Conservation (phyloP, 2,113 vertebrate genomes). For the Nothobranchius kuhntae region DNA sequence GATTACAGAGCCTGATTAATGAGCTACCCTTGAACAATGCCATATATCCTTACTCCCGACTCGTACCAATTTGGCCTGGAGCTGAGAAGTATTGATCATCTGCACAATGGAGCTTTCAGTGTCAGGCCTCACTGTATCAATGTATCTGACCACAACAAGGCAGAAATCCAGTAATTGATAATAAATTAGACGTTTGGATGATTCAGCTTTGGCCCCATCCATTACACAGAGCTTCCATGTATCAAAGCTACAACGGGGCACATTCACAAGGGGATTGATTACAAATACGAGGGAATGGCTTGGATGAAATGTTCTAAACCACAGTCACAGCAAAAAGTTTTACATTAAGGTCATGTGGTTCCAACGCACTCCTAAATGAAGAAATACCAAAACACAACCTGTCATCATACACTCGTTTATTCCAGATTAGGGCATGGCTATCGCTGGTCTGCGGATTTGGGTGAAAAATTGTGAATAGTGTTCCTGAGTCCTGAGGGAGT, state of each 20-base stretch:
- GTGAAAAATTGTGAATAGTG: no score
- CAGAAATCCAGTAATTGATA: constrained; percentile 61
- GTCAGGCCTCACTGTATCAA: constrained; percentile 36
- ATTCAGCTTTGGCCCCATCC: constrained; percentile 36
- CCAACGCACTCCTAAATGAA: no score
- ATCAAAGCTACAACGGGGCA: constrained; percentile 1
- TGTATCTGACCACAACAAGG: constrained; percentile 9
- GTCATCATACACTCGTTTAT: no score
- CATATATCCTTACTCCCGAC: constrained; percentile 18
- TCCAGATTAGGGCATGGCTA: no score
- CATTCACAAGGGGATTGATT: neutral
- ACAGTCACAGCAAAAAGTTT: neutral
- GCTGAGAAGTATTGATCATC: constrained; percentile 41
- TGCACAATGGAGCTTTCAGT: constrained; percentile 48
- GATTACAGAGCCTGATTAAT: constrained; percentile 43
- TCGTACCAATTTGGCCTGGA: constrained; percentile 12
- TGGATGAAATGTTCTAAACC: constrained; percentile 7
- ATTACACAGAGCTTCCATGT: constrained; percentile 22
- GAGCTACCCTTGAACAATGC: constrained; percentile 12
- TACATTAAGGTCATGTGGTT: neutral
- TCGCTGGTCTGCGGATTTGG: no score
- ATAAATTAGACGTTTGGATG: constrained; percentile 31
- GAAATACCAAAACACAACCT: no score
- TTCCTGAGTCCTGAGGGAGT: no score
- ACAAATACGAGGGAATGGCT: neutral